Conservation (phyloP, 35 echinoderm and acorn worm species). For the Ophioderma brevispina region DNA sequence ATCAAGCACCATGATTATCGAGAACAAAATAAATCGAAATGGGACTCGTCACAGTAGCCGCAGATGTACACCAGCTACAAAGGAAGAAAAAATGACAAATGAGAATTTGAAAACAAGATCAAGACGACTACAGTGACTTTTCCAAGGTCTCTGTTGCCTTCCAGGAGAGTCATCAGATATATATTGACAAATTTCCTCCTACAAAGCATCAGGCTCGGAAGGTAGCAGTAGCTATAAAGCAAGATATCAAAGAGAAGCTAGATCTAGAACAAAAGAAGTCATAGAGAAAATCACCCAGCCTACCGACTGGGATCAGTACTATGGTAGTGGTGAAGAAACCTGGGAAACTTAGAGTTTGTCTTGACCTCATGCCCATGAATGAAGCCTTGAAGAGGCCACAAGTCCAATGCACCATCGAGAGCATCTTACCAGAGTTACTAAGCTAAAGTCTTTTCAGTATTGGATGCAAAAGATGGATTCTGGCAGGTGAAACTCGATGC, state of each 20-base stretch:
- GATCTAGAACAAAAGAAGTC: conserved; percentile 34
- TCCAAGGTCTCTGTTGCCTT: conserved; percentile 67
- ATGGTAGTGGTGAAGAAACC: conserved; percentile 41
- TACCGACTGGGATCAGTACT: conserved; percentile 69
- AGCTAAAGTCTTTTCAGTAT: background rate
- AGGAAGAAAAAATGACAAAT: too few relatives aligned
- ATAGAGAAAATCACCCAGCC: conserved; percentile 46
- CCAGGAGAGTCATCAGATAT: conserved; percentile 66
- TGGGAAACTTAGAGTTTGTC: background rate
- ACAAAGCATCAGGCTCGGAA: conserved; percentile 70
- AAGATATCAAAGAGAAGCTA: conserved; percentile 58
- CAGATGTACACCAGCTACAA: background rate
- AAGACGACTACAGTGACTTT: conserved; percentile 25
- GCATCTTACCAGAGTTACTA: background rate
- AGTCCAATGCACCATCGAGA: conserved; percentile 53
- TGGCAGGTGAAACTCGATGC: background rate
- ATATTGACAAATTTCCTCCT: conserved; percentile 36
- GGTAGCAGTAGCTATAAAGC: conserved; percentile 62
- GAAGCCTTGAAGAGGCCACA: conserved; percentile 57
- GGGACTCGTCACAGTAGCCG: background rate
- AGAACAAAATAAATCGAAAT: background rate
- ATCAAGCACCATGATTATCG: background rate
- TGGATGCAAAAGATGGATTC: background rate
- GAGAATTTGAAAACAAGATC: background rate
- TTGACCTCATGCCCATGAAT: conserved; percentile 37